Evolutionary conservation across 2,888 invertebrate species (phyloP).

Genomic region (Drosophila prostipennis): DNA sequence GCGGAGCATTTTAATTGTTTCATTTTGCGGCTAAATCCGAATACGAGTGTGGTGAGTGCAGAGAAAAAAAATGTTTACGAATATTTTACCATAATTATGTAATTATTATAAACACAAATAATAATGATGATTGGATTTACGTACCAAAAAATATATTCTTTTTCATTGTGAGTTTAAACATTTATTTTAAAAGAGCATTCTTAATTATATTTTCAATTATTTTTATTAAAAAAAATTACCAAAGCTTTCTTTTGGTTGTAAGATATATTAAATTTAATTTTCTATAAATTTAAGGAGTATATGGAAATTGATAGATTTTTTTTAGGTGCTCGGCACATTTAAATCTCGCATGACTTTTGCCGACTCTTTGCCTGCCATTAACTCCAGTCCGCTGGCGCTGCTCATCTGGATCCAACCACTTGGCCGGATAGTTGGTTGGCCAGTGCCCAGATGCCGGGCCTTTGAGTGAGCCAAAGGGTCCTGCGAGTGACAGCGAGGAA

Average conservation of each 20-base stretch:
- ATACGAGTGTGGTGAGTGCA: conserved; percentile 3
- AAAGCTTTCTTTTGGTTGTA: no score
- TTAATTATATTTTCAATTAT: no score
- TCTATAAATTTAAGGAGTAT: neutral
- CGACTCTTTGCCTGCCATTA: conserved; percentile 62
- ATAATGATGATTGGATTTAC: no score
- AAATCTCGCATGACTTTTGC: conserved; percentile 45
- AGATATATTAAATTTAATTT: no score
- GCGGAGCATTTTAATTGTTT: conserved; percentile 60
- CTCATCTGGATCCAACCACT: conserved; percentile 63
- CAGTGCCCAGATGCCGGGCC: conserved; percentile 16
- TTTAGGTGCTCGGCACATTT: conserved; percentile 15
- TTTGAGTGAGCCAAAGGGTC: neutral
- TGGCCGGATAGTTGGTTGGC: conserved; percentile 35
- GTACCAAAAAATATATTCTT: neutral
- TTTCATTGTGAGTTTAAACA: no score
- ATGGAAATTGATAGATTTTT: neutral
- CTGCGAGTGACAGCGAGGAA: conserved; percentile 55
- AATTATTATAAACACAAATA: no score
- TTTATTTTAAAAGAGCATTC: no score
- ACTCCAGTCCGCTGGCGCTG: conserved; percentile 37
- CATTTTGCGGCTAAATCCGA: conserved; percentile 41
- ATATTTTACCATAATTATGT: no score
- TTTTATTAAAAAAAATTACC: no score
- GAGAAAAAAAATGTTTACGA: neutral